A percentile compares a stretch with the other conserved stretches of the same genome.
These are phyloP conservation scores for Nebria salina DNA, from an alignment of 2,888 invertebrate genomes.

Conservation along the genomic window DNA sequence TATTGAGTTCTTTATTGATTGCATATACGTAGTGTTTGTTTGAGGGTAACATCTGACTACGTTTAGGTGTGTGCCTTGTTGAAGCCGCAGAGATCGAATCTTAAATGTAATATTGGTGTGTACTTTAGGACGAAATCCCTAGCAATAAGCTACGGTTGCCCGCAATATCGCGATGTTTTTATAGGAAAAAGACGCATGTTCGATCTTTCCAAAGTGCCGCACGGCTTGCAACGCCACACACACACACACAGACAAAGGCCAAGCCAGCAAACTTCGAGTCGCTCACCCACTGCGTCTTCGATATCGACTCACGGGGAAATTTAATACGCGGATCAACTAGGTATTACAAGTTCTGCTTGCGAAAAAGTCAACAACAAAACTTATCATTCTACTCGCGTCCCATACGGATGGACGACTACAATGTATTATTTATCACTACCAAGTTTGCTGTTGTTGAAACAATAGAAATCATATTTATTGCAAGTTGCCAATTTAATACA, in stretches of 20 bases:
- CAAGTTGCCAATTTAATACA: background rate
- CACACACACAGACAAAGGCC: background rate
- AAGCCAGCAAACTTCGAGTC: background rate
- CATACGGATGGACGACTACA: slow-evolving; percentile 15
- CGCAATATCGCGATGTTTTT: slow-evolving; percentile 49
- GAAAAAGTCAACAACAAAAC: slow-evolving; percentile 15
- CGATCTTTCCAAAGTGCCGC: slow-evolving; percentile 5
- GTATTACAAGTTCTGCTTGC: slow-evolving; percentile 40
- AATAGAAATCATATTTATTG: background rate
- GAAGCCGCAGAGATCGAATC: slow-evolving; percentile 54
- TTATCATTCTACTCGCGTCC: slow-evolving; percentile 18
- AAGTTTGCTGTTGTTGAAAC: background rate
- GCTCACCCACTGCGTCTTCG: background rate
- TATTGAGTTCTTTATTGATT: slow-evolving; percentile 7
- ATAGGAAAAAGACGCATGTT: slow-evolving; percentile 45
- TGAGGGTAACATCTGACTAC: slow-evolving; percentile 4
- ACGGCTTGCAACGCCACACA: background rate
- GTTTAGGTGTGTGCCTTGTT: background rate
- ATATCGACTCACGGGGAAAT: slow-evolving; percentile 33
- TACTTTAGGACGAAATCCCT: slow-evolving; percentile 56
- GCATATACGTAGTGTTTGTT: background rate
- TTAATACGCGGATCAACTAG: slow-evolving; percentile 39
- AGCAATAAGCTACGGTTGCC: slow-evolving; percentile 58
- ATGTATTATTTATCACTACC: slow-evolving; percentile 31
- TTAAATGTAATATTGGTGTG: slow-evolving; percentile 58